These are phyloP conservation scores for Entomyzon cyanotis DNA, from an alignment of 2,113 vertebrate genomes.

Conservation along the genomic window DNA sequence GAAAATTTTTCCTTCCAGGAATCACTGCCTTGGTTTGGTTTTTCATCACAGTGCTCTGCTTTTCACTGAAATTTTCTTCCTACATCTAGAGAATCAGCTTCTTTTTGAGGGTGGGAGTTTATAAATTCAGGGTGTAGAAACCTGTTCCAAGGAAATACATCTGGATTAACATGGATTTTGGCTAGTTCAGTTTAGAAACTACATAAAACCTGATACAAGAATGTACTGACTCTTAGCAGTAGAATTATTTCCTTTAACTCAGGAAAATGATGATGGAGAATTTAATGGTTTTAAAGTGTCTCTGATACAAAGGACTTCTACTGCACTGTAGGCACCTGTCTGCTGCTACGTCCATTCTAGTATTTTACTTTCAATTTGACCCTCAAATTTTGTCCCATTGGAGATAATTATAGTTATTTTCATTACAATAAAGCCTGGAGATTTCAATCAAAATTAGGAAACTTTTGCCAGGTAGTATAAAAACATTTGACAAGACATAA, in stretches of 20 bases:
- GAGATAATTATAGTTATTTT: slow-evolving; percentile 24
- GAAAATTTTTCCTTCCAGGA: neutral
- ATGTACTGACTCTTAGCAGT: neutral
- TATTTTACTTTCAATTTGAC: neutral
- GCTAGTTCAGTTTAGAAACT: neutral
- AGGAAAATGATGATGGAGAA: neutral
- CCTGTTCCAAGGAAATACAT: neutral
- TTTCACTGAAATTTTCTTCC: neutral
- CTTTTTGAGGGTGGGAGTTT: accelerated
- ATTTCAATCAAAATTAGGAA: slow-evolving; percentile 7
- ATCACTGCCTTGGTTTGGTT: neutral
- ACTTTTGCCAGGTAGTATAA: neutral
- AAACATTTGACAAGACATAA: neutral
- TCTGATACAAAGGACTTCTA: neutral
- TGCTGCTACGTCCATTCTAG: neutral
- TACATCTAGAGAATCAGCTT: neutral
- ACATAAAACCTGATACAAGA: neutral
- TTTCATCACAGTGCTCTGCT: neutral
- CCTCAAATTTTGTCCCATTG: neutral
- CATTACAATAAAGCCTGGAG: neutral
- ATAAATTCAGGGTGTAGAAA: neutral
- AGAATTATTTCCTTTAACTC: slow-evolving; percentile 15
- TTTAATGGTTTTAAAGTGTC: neutral
- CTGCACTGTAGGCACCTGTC: neutral
- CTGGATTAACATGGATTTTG: neutral